phyloP scores from a whole-genome alignment of 1,140 invertebrate species.

The Drosophila eugracilis region DNA sequence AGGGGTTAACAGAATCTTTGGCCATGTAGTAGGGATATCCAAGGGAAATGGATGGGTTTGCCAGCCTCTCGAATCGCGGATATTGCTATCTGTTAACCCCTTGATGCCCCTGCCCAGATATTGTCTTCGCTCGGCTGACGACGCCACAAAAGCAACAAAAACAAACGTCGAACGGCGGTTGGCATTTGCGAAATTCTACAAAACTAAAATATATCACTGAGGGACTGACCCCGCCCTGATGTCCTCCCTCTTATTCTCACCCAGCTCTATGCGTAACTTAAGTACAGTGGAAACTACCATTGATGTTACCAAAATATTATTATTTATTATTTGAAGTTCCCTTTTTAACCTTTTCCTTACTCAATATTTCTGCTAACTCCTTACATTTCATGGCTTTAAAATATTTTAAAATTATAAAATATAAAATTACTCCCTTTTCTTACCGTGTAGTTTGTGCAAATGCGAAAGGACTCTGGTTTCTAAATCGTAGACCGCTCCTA shows the following conservation, averaged over 20 bases:
- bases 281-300: conserved; percentile 14
- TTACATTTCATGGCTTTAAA: too few species aligned
- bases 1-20: conserved; percentile 1
- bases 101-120: conserved; percentile 43
- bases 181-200: conserved; percentile 67
- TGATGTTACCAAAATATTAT: too few species aligned
- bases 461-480: conserved; percentile 60
- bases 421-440: background rate
- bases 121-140: conserved; percentile 68
- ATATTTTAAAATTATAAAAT: background rate
- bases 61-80: conserved; percentile 36
- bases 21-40: background rate
- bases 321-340: too few species aligned
- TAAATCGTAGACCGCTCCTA: conserved; percentile 44
- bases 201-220: conserved; percentile 71
- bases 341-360: too few species aligned
- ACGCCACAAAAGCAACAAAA: conserved; percentile 31
- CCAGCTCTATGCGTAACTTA: conserved; percentile 50
- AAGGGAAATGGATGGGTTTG: background rate
- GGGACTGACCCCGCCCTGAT: conserved; percentile 4
- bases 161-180: conserved; percentile 31
- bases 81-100: conserved; percentile 22
- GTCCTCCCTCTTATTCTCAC: conserved; percentile 1
- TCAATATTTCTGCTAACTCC: too few species aligned
- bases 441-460: conserved; percentile 47